phyloP scores from a whole-genome alignment of 2,888 invertebrate genomes.

The Lepidochrysops patricia region DNA sequence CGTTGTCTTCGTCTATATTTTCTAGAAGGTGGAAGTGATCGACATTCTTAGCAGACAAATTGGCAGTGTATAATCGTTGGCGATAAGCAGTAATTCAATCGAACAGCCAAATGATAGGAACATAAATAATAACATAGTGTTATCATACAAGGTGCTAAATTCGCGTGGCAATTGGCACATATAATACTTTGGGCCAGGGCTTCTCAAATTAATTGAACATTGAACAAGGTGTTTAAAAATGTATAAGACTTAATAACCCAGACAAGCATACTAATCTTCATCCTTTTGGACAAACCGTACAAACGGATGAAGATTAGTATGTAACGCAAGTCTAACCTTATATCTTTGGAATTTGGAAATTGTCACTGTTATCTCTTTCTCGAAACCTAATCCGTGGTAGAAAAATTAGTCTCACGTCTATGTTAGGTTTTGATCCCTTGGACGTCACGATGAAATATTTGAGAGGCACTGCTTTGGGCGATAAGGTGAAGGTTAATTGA shows the following conservation, averaged over 20 bases:
- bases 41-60: neutral
- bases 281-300: too few species aligned
- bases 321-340: too few species aligned
- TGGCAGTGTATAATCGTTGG: neutral
- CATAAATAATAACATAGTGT: constrained; percentile 6
- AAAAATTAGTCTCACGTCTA: neutral
- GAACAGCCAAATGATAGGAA: neutral
- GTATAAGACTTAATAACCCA: too few species aligned
- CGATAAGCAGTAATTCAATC: neutral
- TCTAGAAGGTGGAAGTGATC: neutral
- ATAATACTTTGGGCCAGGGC: constrained; percentile 20
- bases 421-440: too few species aligned
- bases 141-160: neutral
- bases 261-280: too few species aligned
- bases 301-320: too few species aligned
- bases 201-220: too few species aligned
- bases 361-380: too few species aligned
- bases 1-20: neutral
- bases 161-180: neutral
- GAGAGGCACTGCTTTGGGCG: constrained; percentile 28
- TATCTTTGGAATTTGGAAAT: too few species aligned
- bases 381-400: too few species aligned
- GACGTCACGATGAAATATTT: neutral
- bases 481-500: constrained; percentile 57
- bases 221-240: too few species aligned